Evolutionary conservation across 2,797 vertebrate species (phyloP), one percentile per base, ranked within the genome.

Genomic region (Trachops cirrhosus): DNA sequence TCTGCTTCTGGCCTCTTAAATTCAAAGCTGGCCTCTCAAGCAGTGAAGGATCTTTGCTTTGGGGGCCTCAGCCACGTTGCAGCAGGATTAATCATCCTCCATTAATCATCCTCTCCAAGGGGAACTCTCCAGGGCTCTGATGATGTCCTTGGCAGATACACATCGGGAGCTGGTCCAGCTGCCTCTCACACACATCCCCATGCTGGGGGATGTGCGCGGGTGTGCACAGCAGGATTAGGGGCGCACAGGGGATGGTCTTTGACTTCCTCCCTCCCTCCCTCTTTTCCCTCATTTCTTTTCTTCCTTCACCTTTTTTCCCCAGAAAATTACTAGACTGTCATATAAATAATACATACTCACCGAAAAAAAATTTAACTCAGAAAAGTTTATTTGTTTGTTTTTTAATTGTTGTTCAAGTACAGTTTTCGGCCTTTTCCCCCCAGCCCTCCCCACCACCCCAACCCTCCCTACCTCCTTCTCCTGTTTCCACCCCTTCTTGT

Each of bases 11-110:
- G 73, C 32, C 34, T 83, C 67, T 77, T 84, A 75, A 90, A 86
- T 89, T 92, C 78, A 92, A 93, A 87, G 50, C 22, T 59, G n/a
- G 32, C 79, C 22, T 96, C 50, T 86, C 80, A 44, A 6, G 7
- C 22, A 79, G 0, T 32, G 24, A 67, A 52, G 48, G 59, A 77
- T 52, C 92, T 62, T 24, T 93, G 4, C 93, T 86, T 52, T 57
- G 90, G 52, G 57, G 2, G 7, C 67, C 89, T 24, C 6, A 3
- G 2, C 50, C 10, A 4, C 6, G 6, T n/a, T 64, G 12, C 22
- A 48, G 9, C 46, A 39, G 24, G 8, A 37, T 87, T 75, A 93
- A 92, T 91, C 54, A 74, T 26, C 14, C 26, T 91, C 34, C 57
- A 34, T 84, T 67, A 93, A 89, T 92, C 59, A 70, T 26, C 15